Evolutionary conservation across 2,113 vertebrate species (phyloP).

Genomic region (Bubo blakistoni): DNA sequence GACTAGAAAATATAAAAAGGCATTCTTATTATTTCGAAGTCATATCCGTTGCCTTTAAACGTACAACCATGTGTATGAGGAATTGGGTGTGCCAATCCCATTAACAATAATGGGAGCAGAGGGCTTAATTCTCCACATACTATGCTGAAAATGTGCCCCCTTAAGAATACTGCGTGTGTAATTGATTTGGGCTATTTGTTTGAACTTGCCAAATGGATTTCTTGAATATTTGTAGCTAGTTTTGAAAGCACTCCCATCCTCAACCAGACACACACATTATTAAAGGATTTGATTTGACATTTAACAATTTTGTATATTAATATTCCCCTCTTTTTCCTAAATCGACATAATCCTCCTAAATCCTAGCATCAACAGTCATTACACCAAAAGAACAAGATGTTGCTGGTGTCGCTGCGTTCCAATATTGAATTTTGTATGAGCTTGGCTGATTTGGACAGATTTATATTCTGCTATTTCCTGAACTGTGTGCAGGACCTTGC

Average conservation of each 20-base stretch:
- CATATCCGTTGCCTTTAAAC: constrained; percentile 39
- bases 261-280: constrained; percentile 72
- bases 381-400: constrained; percentile 72
- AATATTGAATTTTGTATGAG: constrained; percentile 48
- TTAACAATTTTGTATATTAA: constrained; percentile 80
- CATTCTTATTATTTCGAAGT: constrained; percentile 5
- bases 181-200: constrained; percentile 72
- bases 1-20: constrained; percentile 32
- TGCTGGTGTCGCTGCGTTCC: constrained; percentile 55
- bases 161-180: constrained; percentile 43
- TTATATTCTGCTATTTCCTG: constrained; percentile 75
- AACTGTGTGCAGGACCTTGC: constrained; percentile 59
- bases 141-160: constrained; percentile 60
- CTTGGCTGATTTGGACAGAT: constrained; percentile 69
- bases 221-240: constrained; percentile 72
- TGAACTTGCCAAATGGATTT: constrained; percentile 75
- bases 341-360: constrained; percentile 73
- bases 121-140: constrained; percentile 38
- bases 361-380: constrained; percentile 75
- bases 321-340: constrained; percentile 74
- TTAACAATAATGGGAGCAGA: constrained; percentile 46
- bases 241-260: constrained; percentile 71
- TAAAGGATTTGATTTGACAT: constrained; percentile 78
- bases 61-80: background rate
- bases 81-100: constrained; percentile 36